Conservation (phyloP, 2,113 vertebrate genomes). For the Camelus bactrianus region DNA sequence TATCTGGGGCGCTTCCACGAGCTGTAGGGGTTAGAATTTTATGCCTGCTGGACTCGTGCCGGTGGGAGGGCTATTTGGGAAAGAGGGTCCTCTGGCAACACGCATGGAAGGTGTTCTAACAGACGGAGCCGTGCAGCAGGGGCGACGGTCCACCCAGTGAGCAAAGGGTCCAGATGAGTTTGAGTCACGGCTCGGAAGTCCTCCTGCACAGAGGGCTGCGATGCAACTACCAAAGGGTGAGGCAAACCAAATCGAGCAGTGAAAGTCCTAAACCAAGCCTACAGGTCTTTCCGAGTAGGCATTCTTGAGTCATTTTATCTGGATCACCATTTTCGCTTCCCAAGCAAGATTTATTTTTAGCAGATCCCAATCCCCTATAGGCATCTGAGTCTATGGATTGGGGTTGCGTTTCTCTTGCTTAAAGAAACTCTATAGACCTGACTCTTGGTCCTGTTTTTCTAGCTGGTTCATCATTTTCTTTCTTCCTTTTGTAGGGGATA, state of each 20-base stretch:
- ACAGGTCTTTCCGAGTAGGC: conserved; percentile 37
- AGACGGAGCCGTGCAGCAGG: not conserved
- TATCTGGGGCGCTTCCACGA: not conserved
- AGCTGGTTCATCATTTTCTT: conserved; percentile 81
- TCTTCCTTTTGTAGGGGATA: conserved; percentile 78
- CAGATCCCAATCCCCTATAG: conserved; percentile 71
- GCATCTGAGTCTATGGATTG: conserved; percentile 65
- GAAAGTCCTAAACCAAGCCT: not conserved
- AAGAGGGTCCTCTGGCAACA: accelerated
- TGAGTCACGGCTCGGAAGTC: no score
- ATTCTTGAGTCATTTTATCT: conserved; percentile 71
- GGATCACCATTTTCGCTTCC: conserved; percentile 54
- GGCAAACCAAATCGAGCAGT: not conserved
- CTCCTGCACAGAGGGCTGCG: accelerated
- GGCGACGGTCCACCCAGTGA: accelerated
- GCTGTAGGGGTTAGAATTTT: not conserved
- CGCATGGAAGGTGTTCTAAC: accelerated
- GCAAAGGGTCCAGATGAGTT: not conserved
- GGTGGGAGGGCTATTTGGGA: not conserved
- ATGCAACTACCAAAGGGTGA: not conserved
- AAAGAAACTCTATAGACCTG: conserved; percentile 62
- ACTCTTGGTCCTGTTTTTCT: conserved; percentile 64
- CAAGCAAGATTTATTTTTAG: conserved; percentile 80
- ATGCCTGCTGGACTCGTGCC: not conserved
- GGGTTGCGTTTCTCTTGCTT: conserved; percentile 74